Percentiles rank a stretch among this genome's conserved stretches.
These are phyloP conservation scores for Nomada fabriciana DNA, from an alignment of 2,888 invertebrate species.

Conservation along the genomic window DNA sequence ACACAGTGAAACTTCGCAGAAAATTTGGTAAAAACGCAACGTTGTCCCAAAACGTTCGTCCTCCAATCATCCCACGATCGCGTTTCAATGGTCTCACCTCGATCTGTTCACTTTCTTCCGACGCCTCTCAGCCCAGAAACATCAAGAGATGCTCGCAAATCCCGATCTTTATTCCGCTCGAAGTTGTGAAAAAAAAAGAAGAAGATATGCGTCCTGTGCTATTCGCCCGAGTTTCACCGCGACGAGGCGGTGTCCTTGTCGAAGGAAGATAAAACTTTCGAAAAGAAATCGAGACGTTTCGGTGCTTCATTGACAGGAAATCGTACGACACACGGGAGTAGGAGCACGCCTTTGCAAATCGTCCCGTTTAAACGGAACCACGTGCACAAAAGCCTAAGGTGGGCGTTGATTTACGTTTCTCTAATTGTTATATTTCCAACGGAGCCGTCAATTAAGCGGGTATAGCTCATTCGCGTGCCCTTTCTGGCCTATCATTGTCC, in stretches of 20 bases:
- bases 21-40: too few relatives aligned
- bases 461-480: constrained; percentile 48
- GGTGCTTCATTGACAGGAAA: constrained; percentile 11
- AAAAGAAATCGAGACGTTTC: constrained; percentile 36
- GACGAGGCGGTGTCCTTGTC: not conserved
- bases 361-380: constrained; percentile 36
- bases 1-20: not conserved
- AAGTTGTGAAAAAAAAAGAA: not conserved
- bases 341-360: constrained; percentile 47
- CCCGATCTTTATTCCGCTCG: constrained; percentile 32
- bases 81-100: constrained; percentile 39
- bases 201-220: not conserved
- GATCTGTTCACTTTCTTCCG: constrained; percentile 9
- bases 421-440: constrained; percentile 57
- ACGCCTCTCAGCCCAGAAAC: constrained; percentile 29
- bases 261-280: not conserved
- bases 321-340: constrained; percentile 33
- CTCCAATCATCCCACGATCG: constrained; percentile 4
- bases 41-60: constrained; percentile 49
- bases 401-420: constrained; percentile 63
- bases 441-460: constrained; percentile 61
- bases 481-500: constrained; percentile 46
- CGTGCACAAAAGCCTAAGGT: not conserved
- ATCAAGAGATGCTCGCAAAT: constrained; percentile 35
- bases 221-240: constrained; percentile 15